These are phyloP conservation scores for Psilanteris sp. DNA, from an alignment of 1,140 invertebrate genomes.

Conservation along the genomic window DNA sequence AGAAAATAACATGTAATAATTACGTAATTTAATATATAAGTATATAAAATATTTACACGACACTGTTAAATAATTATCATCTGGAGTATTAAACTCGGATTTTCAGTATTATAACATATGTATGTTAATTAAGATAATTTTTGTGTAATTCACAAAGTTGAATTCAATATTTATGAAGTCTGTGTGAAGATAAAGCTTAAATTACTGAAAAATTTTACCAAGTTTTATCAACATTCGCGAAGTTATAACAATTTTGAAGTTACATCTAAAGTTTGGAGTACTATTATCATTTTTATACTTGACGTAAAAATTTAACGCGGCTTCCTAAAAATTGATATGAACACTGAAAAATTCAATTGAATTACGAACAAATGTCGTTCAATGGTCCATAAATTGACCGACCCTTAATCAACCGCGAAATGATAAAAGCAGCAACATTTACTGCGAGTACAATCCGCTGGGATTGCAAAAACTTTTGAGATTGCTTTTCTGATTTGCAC, in stretches of 20 bases:
- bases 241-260: conserved; percentile 18
- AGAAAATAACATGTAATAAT: no score
- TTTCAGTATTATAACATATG: no score
- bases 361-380: not conserved
- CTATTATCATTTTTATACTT: conserved; percentile 2
- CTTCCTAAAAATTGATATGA: not conserved
- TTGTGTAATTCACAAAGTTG: not conserved
- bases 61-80: no score
- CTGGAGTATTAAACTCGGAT: no score
- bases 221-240: conserved; percentile 21
- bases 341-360: not conserved
- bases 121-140: not conserved
- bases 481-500: conserved; percentile 44
- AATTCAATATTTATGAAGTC: conserved; percentile 10
- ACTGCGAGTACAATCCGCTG: not conserved
- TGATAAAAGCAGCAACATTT: not conserved
- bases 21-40: no score
- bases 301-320: not conserved
- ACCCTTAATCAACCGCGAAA: conserved; percentile 3
- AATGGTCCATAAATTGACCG: conserved; percentile 8
- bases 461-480: conserved; percentile 30
- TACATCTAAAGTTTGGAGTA: conserved; percentile 3
- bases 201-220: conserved; percentile 3
- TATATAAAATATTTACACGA: no score
- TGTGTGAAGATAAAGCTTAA: conserved; percentile 5